phyloP scores from a whole-genome alignment of 1,140 invertebrate species.

The Calephelis nemesis region DNA sequence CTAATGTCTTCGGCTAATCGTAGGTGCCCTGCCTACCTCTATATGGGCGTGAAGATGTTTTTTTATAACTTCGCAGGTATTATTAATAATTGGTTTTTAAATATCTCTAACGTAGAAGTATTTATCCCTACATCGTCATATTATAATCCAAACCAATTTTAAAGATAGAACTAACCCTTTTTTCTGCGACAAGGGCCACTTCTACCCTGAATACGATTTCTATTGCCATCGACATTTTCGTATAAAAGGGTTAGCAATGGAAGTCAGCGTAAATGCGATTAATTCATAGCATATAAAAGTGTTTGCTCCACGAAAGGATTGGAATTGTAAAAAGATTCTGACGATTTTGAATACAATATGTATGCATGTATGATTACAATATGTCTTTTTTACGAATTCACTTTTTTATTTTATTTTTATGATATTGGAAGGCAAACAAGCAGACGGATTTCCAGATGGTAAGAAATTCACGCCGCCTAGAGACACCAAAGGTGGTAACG shows the following conservation, averaged over 20 bases:
- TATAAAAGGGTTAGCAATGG: slow-evolving; percentile 9
- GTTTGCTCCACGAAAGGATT: neutral
- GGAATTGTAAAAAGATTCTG: slow-evolving; percentile 4
- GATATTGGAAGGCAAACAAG: too few relatives aligned
- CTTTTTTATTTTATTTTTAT: neutral
- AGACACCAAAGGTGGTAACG: too few relatives aligned
- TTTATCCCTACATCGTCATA: too few relatives aligned
- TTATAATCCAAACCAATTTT: neutral
- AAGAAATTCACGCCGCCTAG: too few relatives aligned
- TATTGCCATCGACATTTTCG: slow-evolving; percentile 12
- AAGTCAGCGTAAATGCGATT: slow-evolving; percentile 11
- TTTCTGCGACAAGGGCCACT: neutral
- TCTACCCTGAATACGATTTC: slow-evolving; percentile 5
- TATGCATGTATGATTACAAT: neutral
- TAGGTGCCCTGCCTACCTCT: too few relatives aligned
- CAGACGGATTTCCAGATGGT: too few relatives aligned
- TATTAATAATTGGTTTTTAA: too few relatives aligned
- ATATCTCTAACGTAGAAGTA: too few relatives aligned
- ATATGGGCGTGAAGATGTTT: too few relatives aligned
- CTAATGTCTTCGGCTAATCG: too few relatives aligned
- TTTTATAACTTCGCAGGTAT: too few relatives aligned
- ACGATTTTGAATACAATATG: neutral
- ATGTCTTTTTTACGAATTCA: neutral
- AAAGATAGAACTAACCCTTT: slow-evolving; percentile 10
- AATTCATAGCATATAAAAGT: slow-evolving; percentile 2